These are phyloP conservation scores for Ennomos fuscantarius DNA, from an alignment of 2,888 invertebrate species.

Conservation along the genomic window DNA sequence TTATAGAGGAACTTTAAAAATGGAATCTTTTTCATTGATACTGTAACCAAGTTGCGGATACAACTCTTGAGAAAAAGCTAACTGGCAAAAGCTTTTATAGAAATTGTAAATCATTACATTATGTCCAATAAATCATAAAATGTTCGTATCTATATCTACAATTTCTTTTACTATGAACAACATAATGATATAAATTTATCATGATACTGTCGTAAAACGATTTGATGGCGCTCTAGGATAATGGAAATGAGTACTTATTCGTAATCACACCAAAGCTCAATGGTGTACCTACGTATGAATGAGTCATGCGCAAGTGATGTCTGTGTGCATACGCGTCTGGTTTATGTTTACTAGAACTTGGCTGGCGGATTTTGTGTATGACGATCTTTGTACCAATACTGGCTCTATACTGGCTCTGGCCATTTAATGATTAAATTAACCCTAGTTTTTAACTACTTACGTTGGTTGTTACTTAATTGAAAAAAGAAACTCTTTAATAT, in stretches of 20 bases:
- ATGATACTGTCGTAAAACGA: constrained; percentile 17
- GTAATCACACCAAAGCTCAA: constrained; percentile 15
- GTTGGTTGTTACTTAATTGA: too few relatives aligned
- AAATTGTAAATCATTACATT: background rate
- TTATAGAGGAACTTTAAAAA: too few relatives aligned
- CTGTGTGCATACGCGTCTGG: constrained; percentile 13
- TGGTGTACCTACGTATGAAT: constrained; percentile 3
- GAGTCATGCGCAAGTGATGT: constrained; percentile 13
- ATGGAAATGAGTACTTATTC: constrained; percentile 16
- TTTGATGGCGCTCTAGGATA: constrained; percentile 18
- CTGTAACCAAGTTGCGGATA: too few relatives aligned
- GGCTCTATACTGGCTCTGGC: too few relatives aligned
- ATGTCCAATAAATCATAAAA: constrained; percentile 2
- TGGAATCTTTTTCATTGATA: background rate
- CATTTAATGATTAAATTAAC: too few relatives aligned
- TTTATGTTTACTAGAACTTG: constrained; percentile 16
- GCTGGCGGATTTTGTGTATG: constrained; percentile 5
- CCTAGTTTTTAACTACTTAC: too few relatives aligned
- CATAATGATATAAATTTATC: constrained; percentile 18
- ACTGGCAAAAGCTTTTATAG: constrained; percentile 4
- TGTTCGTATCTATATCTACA: background rate
- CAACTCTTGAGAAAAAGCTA: too few relatives aligned
- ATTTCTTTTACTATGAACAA: background rate
- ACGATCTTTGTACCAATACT: background rate
- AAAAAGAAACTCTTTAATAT: too few relatives aligned